Conservation (phyloP, 2,797 vertebrate genomes). For the Xyrichtys novacula region DNA sequence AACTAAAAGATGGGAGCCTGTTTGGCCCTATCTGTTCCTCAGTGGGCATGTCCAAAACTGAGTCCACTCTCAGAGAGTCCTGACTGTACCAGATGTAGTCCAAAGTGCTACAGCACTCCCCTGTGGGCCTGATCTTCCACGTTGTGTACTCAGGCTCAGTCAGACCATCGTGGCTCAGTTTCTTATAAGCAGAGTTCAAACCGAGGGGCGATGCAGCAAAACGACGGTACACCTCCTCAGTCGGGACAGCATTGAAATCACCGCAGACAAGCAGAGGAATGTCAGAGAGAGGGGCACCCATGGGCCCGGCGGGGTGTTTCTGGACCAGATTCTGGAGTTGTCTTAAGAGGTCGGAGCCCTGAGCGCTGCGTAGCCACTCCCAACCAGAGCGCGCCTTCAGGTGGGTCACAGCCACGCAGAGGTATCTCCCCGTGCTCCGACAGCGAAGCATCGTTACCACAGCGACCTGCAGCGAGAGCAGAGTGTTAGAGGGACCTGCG, state of each 20-base stretch:
- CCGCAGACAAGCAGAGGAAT: conserved; percentile 93
- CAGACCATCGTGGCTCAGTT: conserved; percentile 88
- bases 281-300: conserved; percentile 40
- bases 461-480: conserved; percentile 83
- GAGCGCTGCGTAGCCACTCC: conserved; percentile 92
- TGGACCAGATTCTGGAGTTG: conserved; percentile 88
- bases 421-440: conserved; percentile 76
- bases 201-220: conserved; percentile 91
- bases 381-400: conserved; percentile 95
- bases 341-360: conserved; percentile 93
- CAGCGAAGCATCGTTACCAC: conserved; percentile 90
- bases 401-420: conserved; percentile 93
- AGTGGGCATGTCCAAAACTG: conserved; percentile 90
- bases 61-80: conserved; percentile 86
- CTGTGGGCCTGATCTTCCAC: conserved; percentile 95
- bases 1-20: conserved; percentile 93
- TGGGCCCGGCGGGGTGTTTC: conserved; percentile 11
- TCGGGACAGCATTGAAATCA: conserved; percentile 94
- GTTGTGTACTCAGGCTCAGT: conserved; percentile 93
- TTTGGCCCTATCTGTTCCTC: conserved; percentile 96
- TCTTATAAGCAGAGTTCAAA: conserved; percentile 93
- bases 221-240: conserved; percentile 92
- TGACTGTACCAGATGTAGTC: conserved; percentile 98
- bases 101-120: conserved; percentile 92
- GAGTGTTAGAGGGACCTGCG: neutral